phyloP scores from a whole-genome alignment of 2,113 vertebrate species.

The Phaethon lepturus region DNA sequence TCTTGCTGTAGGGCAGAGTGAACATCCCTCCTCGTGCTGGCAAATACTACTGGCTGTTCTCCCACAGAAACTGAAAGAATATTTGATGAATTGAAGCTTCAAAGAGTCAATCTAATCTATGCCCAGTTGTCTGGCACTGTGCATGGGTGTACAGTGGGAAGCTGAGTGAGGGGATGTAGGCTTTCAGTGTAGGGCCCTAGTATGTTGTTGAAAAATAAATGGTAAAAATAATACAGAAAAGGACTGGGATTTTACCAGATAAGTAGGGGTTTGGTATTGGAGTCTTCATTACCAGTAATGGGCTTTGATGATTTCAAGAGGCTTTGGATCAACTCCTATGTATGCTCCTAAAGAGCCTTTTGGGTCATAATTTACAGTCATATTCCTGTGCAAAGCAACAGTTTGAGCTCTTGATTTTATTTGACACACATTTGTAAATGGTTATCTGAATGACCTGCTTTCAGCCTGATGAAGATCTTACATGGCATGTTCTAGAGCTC shows the following conservation, averaged over 20 bases:
- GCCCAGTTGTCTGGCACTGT: accelerated
- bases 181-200: neutral
- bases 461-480: neutral
- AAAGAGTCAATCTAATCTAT: neutral
- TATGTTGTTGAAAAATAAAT: neutral
- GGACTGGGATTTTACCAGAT: neutral
- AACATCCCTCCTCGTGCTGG: neutral
- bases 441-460: neutral
- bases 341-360: neutral
- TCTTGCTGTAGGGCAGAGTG: neutral
- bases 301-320: neutral
- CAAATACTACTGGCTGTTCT: neutral
- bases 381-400: neutral
- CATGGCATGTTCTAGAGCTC: neutral
- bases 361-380: neutral
- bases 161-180: neutral
- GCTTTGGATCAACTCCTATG: neutral
- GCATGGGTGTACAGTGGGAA: neutral
- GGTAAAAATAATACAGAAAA: neutral
- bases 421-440: neutral
- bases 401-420: neutral
- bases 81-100: neutral
- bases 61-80: neutral
- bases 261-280: neutral
- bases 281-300: neutral